Evolutionary conservation across 2,888 invertebrate genomes (phyloP).

Genomic region (Drosophila trichaetosa): DNA sequence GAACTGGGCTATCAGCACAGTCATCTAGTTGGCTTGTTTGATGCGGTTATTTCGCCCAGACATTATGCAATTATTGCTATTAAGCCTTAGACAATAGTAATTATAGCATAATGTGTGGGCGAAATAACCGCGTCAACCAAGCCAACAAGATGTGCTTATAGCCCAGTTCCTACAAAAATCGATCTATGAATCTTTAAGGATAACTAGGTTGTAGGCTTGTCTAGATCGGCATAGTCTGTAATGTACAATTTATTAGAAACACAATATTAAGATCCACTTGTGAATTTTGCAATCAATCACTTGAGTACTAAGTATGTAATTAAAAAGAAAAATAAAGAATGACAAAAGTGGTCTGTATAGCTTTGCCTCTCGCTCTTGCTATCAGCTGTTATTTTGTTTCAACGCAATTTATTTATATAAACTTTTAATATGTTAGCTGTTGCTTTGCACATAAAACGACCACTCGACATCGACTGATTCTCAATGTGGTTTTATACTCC

Average conservation of each 20-base stretch:
- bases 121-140: background rate
- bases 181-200: background rate
- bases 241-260: background rate
- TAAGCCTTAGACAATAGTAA: conserved; percentile 35
- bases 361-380: background rate
- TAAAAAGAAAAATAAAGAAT: background rate
- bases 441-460: background rate
- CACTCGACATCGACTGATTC: background rate
- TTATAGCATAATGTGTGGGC: too few species aligned
- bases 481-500: background rate
- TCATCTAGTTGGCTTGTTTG: conserved; percentile 91
- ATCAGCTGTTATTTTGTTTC: background rate
- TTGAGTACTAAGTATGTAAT: background rate
- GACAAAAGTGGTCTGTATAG: background rate
- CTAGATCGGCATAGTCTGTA: background rate
- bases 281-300: background rate
- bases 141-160: too few species aligned
- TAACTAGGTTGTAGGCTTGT: background rate
- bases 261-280: background rate
- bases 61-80: conserved; percentile 81
- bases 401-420: background rate
- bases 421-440: background rate
- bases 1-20: conserved; percentile 88
- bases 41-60: conserved; percentile 93
- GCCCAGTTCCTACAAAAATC: background rate